These are phyloP conservation scores for Leptopilina boulardi DNA, from an alignment of 1,140 invertebrate species.

Conservation along the genomic window DNA sequence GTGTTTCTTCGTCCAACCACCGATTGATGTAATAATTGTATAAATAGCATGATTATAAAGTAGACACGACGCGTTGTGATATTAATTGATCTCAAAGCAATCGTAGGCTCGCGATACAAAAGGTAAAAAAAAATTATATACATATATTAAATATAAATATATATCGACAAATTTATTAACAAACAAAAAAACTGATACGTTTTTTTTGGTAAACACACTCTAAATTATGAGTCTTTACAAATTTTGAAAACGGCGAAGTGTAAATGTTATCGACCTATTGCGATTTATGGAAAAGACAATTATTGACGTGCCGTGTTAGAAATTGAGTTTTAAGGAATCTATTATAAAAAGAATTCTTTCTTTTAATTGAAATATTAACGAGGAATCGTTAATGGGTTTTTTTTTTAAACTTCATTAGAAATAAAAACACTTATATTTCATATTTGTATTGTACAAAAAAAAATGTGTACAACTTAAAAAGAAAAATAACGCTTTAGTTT, in stretches of 20 bases:
- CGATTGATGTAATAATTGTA: conserved; percentile 35
- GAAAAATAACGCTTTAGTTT: no score
- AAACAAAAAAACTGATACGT: no score
- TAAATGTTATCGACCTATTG: neutral
- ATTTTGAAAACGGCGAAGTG: neutral
- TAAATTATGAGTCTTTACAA: neutral
- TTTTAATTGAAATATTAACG: no score
- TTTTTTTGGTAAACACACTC: neutral
- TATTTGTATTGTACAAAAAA: no score
- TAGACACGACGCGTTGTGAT: conserved; percentile 66
- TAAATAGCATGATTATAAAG: conserved; percentile 43
- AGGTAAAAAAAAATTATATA: conserved; percentile 53
- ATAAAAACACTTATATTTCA: no score
- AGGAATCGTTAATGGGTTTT: neutral
- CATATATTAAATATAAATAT: no score
- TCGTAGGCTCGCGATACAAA: conserved; percentile 61
- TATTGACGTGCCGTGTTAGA: neutral
- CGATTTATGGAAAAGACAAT: neutral
- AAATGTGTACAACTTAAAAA: no score
- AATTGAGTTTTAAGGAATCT: neutral
- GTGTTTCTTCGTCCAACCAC: conserved; percentile 28
- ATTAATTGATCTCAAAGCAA: conserved; percentile 73
- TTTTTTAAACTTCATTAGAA: no score
- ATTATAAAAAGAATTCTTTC: no score
- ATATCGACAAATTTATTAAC: no score